A percentile compares a stretch with the other conserved stretches of the same genome.
Conservation (phyloP, 1,140 invertebrate species). For the Vollenhovia emeryi region DNA sequence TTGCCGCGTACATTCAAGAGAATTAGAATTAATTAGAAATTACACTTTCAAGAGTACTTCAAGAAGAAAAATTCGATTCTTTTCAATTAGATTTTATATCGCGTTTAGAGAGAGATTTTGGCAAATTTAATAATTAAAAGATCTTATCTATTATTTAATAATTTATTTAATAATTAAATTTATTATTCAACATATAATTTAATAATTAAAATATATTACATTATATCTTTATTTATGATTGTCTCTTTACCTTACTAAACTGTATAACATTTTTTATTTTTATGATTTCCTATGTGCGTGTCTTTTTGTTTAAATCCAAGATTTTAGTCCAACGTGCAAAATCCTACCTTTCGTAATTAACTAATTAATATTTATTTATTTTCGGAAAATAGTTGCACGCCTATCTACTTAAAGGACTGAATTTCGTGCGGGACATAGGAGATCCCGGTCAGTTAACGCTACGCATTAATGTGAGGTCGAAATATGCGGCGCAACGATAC, state of each 20-base stretch:
- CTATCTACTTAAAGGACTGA: no score
- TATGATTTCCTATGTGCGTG: neutral
- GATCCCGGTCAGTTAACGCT: slow-evolving; percentile 3
- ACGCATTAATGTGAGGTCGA: slow-evolving; percentile 41
- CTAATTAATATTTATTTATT: neutral
- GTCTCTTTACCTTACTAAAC: neutral
- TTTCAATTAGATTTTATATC: neutral
- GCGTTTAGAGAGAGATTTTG: neutral
- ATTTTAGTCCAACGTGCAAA: neutral
- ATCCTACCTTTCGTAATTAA: neutral
- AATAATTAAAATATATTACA: neutral
- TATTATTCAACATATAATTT: no score
- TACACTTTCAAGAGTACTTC: neutral
- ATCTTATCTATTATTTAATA: neutral
- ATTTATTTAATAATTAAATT: neutral
- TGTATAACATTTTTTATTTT: neutral
- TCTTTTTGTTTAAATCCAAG: neutral
- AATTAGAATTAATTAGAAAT: neutral
- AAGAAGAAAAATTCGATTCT: neutral
- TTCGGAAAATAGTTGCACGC: neutral
- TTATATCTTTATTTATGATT: neutral
- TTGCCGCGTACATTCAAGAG: neutral
- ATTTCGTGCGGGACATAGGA: neutral
- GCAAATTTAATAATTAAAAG: neutral
- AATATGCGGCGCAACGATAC: slow-evolving; percentile 13